These are phyloP conservation scores for Coluber constrictor DNA, from an alignment of 2,797 vertebrate species.

Conservation along the genomic window DNA sequence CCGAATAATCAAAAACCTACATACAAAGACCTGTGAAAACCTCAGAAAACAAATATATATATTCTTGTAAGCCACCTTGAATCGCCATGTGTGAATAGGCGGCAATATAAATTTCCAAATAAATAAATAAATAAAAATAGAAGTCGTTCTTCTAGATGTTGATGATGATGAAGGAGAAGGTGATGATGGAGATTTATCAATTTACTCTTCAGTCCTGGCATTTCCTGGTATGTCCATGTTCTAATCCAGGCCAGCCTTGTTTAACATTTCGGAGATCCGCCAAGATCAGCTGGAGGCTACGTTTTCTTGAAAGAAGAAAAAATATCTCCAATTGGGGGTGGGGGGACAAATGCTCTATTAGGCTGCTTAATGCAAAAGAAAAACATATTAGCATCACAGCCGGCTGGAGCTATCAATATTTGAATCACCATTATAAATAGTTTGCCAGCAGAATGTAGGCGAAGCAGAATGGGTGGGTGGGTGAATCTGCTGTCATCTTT, in stretches of 20 bases:
- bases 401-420: constrained; percentile 24
- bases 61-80: too few species aligned
- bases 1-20: too few species aligned
- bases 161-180: background rate
- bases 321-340: constrained; percentile 8
- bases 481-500: constrained; percentile 16
- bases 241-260: background rate
- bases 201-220: background rate
- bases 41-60: too few species aligned
- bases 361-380: constrained; percentile 29
- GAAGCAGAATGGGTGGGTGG: background rate
- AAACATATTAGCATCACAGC: constrained; percentile 15
- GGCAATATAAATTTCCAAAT: too few species aligned
- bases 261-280: background rate
- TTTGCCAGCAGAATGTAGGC: background rate
- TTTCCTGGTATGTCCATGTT: background rate
- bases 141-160: too few species aligned
- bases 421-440: constrained; percentile 11
- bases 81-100: too few species aligned
- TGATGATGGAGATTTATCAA: background rate
- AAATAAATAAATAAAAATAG: too few species aligned
- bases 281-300: background rate
- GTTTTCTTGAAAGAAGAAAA: background rate
- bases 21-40: too few species aligned
- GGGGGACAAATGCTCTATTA: constrained; percentile 13